Evolutionary conservation across 2,797 vertebrate genomes (phyloP), one percentile per base, ranked within the genome.

Genomic region (Xenentodon cancila): DNA sequence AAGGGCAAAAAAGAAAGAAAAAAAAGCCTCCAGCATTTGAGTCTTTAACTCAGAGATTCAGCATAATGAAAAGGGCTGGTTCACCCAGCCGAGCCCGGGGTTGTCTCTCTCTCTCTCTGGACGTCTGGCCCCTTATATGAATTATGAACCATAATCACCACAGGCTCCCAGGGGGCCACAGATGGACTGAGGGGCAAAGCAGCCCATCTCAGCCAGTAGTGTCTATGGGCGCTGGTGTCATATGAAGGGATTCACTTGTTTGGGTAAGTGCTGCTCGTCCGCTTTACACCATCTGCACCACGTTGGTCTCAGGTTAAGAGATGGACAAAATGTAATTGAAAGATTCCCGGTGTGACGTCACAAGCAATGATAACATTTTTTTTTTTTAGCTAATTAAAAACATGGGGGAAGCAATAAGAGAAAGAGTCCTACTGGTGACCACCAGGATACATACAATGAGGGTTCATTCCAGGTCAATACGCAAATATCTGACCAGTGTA

Each of bases 91-190:
- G 68, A 71, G 65, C 83, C 78, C 56, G 60, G 59, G 80, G 82
- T 74, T 75, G 75, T 79, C 74, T 85, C 76, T 82, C 80, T 79
- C 74, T 85, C 76, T 82, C 80, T 77, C 59, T 67, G 77, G 77
- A 84, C 73, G 88, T 90, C 90, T 92, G 80, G 73, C 71, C 78
- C 61, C 61, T 46, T 77, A 80, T 77, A 92, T 93, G 88, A 94
- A 93, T 94, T 92, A 94, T 94, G 88, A 92, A 93, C 81, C 66
- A 76, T 75, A 79, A 90, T 83, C 89, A 85, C 85, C 69, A 61
- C 66, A 67, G 78, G 85, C 84, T 82, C 80, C 84, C 79, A 56
- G 53, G 75, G 59, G 76, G 63, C 86, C 75, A 62, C 70, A 80
- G 84, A 86, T 88, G 86, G 81, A 86, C 82, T 79, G 79, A 34